phyloP scores from a whole-genome alignment of 2,113 vertebrate species.

The Percopsis transmontana region DNA sequence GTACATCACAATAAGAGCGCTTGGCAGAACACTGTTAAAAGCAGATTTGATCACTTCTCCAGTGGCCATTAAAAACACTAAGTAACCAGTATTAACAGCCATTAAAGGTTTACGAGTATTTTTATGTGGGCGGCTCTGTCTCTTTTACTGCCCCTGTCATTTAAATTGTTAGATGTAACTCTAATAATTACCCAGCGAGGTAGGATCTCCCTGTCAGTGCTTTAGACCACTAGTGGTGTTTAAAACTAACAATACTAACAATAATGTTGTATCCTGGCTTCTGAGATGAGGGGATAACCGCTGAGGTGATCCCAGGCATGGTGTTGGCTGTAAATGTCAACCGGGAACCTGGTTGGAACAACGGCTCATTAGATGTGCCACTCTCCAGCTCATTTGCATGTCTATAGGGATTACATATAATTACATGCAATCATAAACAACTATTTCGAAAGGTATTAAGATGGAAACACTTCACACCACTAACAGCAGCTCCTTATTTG shows the following conservation, averaged over 20 bases:
- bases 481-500: not conserved
- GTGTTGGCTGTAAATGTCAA: slow-evolving; percentile 45
- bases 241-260: not conserved
- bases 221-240: not conserved
- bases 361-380: slow-evolving; percentile 58
- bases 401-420: slow-evolving; percentile 62
- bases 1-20: too few species aligned
- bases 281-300: slow-evolving; percentile 40
- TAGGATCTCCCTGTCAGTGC: slow-evolving; percentile 8
- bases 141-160: slow-evolving; percentile 43
- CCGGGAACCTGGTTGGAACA: slow-evolving; percentile 61
- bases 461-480: slow-evolving; percentile 30
- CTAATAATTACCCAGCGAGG: slow-evolving; percentile 20
- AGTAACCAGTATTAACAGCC: slow-evolving; percentile 33
- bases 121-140: slow-evolving; percentile 25
- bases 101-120: slow-evolving; percentile 48
- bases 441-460: slow-evolving; percentile 52
- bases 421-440: slow-evolving; percentile 62
- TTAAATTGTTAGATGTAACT: slow-evolving; percentile 8
- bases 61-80: slow-evolving; percentile 39
- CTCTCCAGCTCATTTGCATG: slow-evolving; percentile 57
- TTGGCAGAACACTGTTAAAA: slow-evolving; percentile 14
- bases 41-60: slow-evolving; percentile 19
- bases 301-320: slow-evolving; percentile 50
- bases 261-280: slow-evolving; percentile 12